Evolutionary conservation across 2,888 invertebrate genomes (phyloP).

Genomic region (Drosophila birchii): DNA sequence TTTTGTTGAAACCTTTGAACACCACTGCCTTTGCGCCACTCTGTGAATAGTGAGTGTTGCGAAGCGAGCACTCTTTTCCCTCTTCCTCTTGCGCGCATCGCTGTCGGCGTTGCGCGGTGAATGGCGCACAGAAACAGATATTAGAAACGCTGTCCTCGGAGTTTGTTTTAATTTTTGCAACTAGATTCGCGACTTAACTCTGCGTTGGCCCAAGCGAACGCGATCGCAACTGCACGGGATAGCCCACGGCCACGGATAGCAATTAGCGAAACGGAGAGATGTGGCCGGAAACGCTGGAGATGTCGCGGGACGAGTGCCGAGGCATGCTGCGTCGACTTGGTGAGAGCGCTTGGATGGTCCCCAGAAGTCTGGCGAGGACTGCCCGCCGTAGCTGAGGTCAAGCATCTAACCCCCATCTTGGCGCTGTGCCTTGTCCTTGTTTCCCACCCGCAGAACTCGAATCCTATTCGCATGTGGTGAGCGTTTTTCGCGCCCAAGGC

Average conservation of each 20-base stretch:
- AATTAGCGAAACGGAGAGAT: conserved; percentile 66
- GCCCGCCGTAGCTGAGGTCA: not conserved
- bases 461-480: conserved; percentile 95
- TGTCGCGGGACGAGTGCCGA: conserved; percentile 95
- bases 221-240: conserved; percentile 50
- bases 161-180: conserved; percentile 71
- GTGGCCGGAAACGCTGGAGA: conserved; percentile 86
- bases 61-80: not conserved
- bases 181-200: conserved; percentile 60
- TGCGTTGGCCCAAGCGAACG: conserved; percentile 33
- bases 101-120: conserved; percentile 13
- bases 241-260: conserved; percentile 70
- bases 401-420: conserved; percentile 5
- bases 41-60: conserved; percentile 15
- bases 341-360: conserved; percentile 81
- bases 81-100: conserved; percentile 26
- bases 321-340: conserved; percentile 94
- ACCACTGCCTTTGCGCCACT: not conserved
- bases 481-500: conserved; percentile 96
- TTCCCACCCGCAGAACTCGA: conserved; percentile 90
- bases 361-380: conserved; percentile 20
- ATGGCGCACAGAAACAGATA: conserved; percentile 35
- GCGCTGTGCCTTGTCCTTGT: not conserved
- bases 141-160: conserved; percentile 67
- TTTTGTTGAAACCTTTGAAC: not conserved